Base-by-base conservation (phyloP, 1,140 invertebrate genomes). In the Saccostrea echinata region DNA sequence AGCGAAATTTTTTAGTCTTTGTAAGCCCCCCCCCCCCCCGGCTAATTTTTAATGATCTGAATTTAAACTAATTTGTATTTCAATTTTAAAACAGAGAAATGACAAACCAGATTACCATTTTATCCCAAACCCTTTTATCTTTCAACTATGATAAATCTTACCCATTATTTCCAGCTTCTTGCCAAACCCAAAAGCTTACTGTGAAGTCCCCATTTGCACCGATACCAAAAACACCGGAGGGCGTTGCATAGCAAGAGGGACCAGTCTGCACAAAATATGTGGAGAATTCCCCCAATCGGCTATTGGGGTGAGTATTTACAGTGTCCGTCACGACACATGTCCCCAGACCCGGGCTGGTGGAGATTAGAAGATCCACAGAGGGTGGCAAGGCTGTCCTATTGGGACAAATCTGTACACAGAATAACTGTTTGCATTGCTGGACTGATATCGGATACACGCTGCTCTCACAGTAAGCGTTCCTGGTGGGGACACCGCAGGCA, bases 381-480 rank as follows among this genome's bases (percentile, higher is more conserved):
- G 43, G 71, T 30, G 90, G 91, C 8, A 89, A 81, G 51, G 81
- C 57, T 24, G 91, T 91, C 24, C 93, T 87, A 4, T 85, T 81
- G 43, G 93, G 92, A 88, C 94, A 94, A 16, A 90, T 88, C 76
- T 94, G 93, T 13, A 90, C 91, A 90, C 94, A 94, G 85, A 92
- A 94, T 21, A 91, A 89, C 80, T 93, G 92, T 18, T 88, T 64
- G 85, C 93, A 94, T 6, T 84, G 83, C 12, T 90, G 85, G 2
- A 93, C 85, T 12, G 93, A 93, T 12, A 89, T 87, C 12, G 90
- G 85, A 55, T 86, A 89, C 13, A 91, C 90, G 13, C 92, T 91
- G 90, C 93, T 94, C 51, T 91, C 88, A 84, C 94, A 94, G 89
- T 91, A 94, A 1, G 93, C 93, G 85, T 90, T 93, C 35, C 92